phyloP scores from a whole-genome alignment of 2,113 vertebrate species.

The Lycaon pictus region DNA sequence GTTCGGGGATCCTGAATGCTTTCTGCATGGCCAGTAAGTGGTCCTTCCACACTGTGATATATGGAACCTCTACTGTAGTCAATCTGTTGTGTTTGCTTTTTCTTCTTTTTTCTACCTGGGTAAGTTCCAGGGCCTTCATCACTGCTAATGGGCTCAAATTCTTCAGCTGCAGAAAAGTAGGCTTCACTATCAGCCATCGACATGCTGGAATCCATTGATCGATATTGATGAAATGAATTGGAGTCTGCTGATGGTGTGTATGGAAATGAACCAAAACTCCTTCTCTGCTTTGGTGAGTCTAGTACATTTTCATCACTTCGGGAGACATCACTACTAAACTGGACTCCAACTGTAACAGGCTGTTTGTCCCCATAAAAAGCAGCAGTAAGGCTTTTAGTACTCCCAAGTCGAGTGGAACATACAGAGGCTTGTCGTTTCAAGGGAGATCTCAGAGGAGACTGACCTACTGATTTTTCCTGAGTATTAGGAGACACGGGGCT shows the following conservation, averaged over 20 bases:
- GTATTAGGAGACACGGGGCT: slow-evolving; percentile 91
- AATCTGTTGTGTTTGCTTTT: slow-evolving; percentile 92
- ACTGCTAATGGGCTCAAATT: slow-evolving; percentile 98
- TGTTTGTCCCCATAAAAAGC: slow-evolving; percentile 96
- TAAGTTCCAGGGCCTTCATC: slow-evolving; percentile 98
- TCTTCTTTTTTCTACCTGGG: slow-evolving; percentile 96
- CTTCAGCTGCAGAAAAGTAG: slow-evolving; percentile 97
- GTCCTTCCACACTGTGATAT: slow-evolving; percentile 98
- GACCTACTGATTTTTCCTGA: slow-evolving; percentile 91
- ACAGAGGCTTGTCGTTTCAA: slow-evolving; percentile 95
- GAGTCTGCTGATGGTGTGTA: slow-evolving; percentile 98
- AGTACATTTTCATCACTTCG: slow-evolving; percentile 97
- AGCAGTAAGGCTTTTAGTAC: slow-evolving; percentile 96
- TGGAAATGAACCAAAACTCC: slow-evolving; percentile 98
- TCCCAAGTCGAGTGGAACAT: slow-evolving; percentile 95
- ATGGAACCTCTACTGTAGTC: slow-evolving; percentile 96
- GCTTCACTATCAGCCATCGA: slow-evolving; percentile 98
- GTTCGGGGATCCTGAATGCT: slow-evolving; percentile 90
- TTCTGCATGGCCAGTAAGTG: slow-evolving; percentile 92
- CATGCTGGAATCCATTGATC: slow-evolving; percentile 97
- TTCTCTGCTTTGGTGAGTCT: slow-evolving; percentile 96
- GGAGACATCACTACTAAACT: slow-evolving; percentile 97
- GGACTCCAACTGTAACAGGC: slow-evolving; percentile 92
- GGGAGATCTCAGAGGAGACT: slow-evolving; percentile 95
- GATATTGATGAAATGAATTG: slow-evolving; percentile 97